These are phyloP conservation scores for Psammodynastes pulverulentus DNA, from an alignment of 2,113 vertebrate genomes.

Conservation along the genomic window DNA sequence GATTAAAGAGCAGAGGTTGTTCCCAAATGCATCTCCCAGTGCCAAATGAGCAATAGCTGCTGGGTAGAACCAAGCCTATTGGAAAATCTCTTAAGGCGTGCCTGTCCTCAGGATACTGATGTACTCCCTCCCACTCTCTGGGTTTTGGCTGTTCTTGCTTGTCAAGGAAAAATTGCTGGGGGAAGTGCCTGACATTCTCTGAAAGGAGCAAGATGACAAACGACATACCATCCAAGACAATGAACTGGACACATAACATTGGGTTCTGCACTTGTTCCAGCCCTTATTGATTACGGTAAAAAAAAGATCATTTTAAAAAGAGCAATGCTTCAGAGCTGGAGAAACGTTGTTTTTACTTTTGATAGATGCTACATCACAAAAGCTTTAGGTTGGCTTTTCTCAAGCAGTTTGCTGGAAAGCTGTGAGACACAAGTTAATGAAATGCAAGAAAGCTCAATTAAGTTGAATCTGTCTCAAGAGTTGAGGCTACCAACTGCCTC, in stretches of 20 bases:
- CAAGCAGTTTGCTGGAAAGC: background rate
- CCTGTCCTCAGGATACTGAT: constrained; percentile 20
- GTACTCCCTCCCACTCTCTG: background rate
- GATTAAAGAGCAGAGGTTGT: constrained; percentile 9
- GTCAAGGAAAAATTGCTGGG: background rate
- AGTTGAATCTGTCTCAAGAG: background rate
- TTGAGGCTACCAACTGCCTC: background rate
- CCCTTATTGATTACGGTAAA: constrained; percentile 8
- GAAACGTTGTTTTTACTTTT: constrained; percentile 3
- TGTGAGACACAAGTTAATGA: background rate
- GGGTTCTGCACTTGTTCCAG: constrained; percentile 12
- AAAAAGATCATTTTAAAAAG: background rate
- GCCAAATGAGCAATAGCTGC: constrained; percentile 8
- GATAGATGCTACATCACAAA: constrained; percentile 16
- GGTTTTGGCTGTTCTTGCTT: background rate
- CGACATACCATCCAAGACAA: background rate
- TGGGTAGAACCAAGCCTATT: constrained; percentile 17
- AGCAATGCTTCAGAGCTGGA: background rate
- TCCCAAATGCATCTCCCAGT: background rate
- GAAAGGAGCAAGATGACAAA: background rate
- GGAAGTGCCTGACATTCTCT: background rate
- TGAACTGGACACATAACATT: background rate
- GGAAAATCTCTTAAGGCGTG: background rate
- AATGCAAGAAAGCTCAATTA: background rate
- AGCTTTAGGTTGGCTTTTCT: background rate